phyloP scores from a whole-genome alignment of 1,140 invertebrate species.

The Ooceraea biroi region DNA sequence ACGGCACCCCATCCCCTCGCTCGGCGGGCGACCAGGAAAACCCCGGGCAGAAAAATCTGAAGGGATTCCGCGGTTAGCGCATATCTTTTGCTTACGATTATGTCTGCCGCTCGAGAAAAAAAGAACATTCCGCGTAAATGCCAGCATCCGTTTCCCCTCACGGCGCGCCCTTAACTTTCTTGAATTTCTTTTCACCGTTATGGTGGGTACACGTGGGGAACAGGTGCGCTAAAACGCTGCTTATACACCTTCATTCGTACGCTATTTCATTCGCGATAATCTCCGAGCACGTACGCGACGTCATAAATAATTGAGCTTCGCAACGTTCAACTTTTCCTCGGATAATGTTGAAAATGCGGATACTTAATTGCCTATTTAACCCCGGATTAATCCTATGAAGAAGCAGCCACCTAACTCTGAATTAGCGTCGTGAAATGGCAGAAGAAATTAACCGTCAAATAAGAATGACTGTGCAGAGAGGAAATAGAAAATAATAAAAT shows the following conservation, averaged over 20 bases:
- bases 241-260: slow-evolving; percentile 32
- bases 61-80: slow-evolving; percentile 38
- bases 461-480: not conserved
- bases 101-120: slow-evolving; percentile 14
- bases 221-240: slow-evolving; percentile 46
- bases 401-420: not conserved
- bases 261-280: slow-evolving; percentile 30
- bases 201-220: slow-evolving; percentile 1
- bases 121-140: not conserved
- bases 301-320: slow-evolving; percentile 11
- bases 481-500: not conserved
- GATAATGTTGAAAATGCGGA: not conserved
- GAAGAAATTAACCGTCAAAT: not conserved
- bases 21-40: slow-evolving; percentile 1
- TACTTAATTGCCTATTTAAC: not conserved
- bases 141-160: not conserved
- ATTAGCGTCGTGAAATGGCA: not conserved
- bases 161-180: not conserved
- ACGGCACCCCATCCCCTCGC: not conserved
- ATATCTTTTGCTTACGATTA: slow-evolving; percentile 70
- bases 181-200: slow-evolving; percentile 21
- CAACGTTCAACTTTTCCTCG: slow-evolving; percentile 11
- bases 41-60: slow-evolving; percentile 23
- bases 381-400: not conserved
- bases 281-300: not conserved